These are phyloP conservation scores for Aricia agestis DNA, from an alignment of 1,140 invertebrate species.

Conservation along the genomic window DNA sequence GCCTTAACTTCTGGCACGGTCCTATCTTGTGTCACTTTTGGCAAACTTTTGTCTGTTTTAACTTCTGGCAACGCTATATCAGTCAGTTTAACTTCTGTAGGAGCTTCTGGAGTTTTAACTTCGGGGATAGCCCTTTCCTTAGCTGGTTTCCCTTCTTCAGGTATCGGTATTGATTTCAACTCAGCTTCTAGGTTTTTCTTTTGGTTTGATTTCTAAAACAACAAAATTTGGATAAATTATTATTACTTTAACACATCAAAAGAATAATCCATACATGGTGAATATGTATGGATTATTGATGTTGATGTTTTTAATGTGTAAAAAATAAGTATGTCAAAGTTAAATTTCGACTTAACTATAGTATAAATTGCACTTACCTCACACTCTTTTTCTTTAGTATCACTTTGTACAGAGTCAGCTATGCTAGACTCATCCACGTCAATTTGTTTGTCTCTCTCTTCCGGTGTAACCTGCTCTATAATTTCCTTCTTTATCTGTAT, in stretches of 20 bases:
- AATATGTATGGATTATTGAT: too few species aligned
- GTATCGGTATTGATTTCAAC: neutral
- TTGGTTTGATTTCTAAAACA: too few species aligned
- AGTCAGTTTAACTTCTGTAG: slow-evolving; percentile 15
- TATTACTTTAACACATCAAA: too few species aligned
- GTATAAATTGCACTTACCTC: neutral
- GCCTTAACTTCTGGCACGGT: neutral
- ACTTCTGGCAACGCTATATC: slow-evolving; percentile 4
- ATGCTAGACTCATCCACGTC: neutral
- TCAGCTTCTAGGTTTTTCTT: too few species aligned
- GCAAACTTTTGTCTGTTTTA: neutral
- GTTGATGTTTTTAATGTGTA: too few species aligned
- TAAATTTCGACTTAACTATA: neutral
- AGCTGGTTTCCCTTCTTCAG: neutral
- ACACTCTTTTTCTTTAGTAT: neutral
- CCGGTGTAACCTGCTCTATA: slow-evolving; percentile 26
- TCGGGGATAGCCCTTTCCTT: neutral
- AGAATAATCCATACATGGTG: too few species aligned
- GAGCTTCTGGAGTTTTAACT: slow-evolving; percentile 16
- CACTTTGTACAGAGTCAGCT: neutral
- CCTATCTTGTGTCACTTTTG: neutral
- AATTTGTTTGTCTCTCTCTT: neutral
- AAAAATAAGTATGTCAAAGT: too few species aligned
- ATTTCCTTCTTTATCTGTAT: slow-evolving; percentile 56
- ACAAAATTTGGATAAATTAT: too few species aligned